phyloP scores from a whole-genome alignment of 2,113 vertebrate species.

The Salvator merianae region DNA sequence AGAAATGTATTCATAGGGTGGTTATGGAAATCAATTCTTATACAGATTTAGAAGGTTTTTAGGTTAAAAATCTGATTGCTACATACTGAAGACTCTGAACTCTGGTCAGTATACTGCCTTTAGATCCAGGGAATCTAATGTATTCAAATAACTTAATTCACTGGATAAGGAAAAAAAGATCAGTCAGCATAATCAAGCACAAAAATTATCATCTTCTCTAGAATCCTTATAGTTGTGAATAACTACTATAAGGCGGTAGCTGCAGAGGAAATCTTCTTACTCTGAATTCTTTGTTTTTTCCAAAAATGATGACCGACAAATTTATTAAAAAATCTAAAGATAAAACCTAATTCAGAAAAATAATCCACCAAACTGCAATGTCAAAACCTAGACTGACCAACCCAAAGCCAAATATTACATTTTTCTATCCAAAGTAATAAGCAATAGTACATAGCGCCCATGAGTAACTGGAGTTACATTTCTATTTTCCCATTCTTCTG shows the following conservation, averaged over 20 bases:
- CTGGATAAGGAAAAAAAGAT: neutral
- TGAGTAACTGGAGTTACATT: too few relatives aligned
- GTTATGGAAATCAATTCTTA: neutral
- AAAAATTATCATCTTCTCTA: neutral
- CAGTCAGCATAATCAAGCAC: neutral
- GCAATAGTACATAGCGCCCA: too few relatives aligned
- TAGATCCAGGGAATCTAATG: neutral
- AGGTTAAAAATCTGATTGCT: neutral
- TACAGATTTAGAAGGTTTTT: neutral
- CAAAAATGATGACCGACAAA: too few relatives aligned
- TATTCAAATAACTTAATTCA: neutral
- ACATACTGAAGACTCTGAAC: neutral
- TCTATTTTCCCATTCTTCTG: too few relatives aligned
- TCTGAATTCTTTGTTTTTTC: too few relatives aligned
- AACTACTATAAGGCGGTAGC: neutral
- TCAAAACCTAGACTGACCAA: too few relatives aligned
- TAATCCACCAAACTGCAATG: too few relatives aligned
- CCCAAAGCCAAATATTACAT: too few relatives aligned
- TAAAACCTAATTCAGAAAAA: too few relatives aligned
- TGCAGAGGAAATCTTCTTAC: neutral
- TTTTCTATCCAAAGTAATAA: too few relatives aligned
- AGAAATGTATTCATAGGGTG: neutral
- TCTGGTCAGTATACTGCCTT: neutral
- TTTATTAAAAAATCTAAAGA: too few relatives aligned
- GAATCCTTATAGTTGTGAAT: neutral